Evolutionary conservation across 2,888 invertebrate genomes (phyloP), one percentile per base, ranked within the genome.

Genomic region (Drosophila anomalipes): DNA sequence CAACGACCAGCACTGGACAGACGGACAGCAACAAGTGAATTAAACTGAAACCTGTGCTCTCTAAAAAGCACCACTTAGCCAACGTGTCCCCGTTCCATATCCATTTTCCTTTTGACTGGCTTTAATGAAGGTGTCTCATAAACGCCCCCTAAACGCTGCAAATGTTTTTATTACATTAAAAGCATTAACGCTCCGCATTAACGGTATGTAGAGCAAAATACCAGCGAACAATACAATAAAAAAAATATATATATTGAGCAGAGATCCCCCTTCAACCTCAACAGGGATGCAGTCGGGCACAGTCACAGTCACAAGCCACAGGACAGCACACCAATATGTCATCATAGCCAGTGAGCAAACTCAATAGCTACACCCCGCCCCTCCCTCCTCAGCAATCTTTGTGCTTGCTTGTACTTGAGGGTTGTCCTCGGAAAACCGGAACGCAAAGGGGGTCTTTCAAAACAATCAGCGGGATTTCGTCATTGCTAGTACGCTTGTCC

Each of bases 131-230:
- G 81, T 70, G 44, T 68, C 67, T 59, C 68, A 30, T 66, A 70
- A 71, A 84, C 84, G 81, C 84, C 83, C 84, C 82, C 81, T 89
- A 82, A 90, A 85, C 73, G 84, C 74, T 80, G 79, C 76, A 77
- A 89, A 90, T 89, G 89, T 80, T 89, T 89, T 90, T 90, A 89
- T 89, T 89, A 86, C 91, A 89, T 89, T 89, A 89, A 89, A 89
- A 89, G 91, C 85, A 87, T 89, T 90, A 88, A 88, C 79, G 79
- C 66, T 66, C 68, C 41, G 51, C 81, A 88, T 88, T 86, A 83
- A 86, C 88, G 85, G 79, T 80, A 85, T 86, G 82, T 90, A 85
- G 89, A 82, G 83, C 86, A 83, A 66, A 89, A 71, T 77, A 82
- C 79, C 84, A 77, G 72, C 60, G 63, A 52, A 49, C 49, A 58